phyloP scores from a whole-genome alignment of 2,113 vertebrate genomes.

The Acrocephalus kingi region DNA sequence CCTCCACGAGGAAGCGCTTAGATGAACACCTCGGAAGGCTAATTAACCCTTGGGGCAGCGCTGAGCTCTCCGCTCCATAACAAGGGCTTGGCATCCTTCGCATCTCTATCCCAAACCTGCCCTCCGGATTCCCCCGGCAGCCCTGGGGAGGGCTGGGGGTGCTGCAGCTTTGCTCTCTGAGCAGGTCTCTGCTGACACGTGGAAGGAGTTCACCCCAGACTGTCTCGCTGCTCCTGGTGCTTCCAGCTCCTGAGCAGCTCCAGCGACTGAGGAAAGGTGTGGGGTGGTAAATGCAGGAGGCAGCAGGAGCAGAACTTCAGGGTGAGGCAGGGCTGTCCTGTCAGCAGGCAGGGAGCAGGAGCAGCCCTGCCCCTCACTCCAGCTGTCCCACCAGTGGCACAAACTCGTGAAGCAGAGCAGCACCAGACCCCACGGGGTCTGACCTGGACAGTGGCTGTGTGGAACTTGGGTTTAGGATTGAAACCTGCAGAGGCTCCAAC shows the following conservation, averaged over 20 bases:
- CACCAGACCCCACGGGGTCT: not conserved
- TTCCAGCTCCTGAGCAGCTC: not conserved
- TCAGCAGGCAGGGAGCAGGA: not conserved
- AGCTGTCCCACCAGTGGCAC: not conserved
- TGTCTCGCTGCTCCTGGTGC: not conserved
- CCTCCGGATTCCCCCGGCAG: not conserved
- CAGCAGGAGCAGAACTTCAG: not conserved
- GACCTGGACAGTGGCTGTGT: not conserved
- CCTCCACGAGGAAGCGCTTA: not conserved
- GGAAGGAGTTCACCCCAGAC: not conserved
- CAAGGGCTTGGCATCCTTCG: not conserved
- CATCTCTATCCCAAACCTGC: not conserved
- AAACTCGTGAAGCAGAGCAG: not conserved
- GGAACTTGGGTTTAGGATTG: not conserved
- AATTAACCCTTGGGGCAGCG: slow-evolving; percentile 33
- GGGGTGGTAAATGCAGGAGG: not conserved
- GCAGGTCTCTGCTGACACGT: not conserved
- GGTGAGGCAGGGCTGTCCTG: not conserved
- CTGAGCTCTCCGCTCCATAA: not conserved
- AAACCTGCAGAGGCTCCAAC: not conserved
- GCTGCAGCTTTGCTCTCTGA: not conserved
- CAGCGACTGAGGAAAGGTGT: rapidly evolving
- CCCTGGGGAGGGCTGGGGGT: not conserved
- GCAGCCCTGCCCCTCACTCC: not conserved
- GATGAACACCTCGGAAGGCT: not conserved